Percentiles rank a stretch among this genome's conserved stretches.
Evolutionary conservation across 2,888 invertebrate species (phyloP).

Genomic region (Melanchra persicariae): DNA sequence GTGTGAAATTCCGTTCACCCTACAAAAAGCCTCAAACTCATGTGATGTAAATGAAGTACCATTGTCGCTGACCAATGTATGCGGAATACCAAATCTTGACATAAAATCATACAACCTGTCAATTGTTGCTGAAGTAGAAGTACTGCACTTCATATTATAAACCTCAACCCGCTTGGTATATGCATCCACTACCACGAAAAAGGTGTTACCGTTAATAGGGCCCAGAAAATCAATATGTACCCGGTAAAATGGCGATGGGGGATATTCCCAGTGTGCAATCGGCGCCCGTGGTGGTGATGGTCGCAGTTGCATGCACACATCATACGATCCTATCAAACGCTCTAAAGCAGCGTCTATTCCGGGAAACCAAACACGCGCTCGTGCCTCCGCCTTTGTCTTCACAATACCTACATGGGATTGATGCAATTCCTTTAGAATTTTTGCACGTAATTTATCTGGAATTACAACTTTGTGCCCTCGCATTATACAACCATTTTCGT

Average conservation of each 20-base stretch:
- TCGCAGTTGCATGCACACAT: not conserved
- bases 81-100: not conserved
- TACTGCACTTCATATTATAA: conserved; percentile 1
- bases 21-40: not conserved
- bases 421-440: no score
- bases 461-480: no score
- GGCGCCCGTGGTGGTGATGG: no score
- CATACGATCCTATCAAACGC: not conserved
- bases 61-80: not conserved
- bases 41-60: not conserved
- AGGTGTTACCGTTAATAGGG: not conserved
- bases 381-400: no score
- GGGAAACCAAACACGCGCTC: no score
- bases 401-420: no score
- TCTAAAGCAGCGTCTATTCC: no score
- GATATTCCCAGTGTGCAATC: no score
- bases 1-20: not conserved
- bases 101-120: not conserved
- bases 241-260: no score
- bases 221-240: no score
- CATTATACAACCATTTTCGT: no score
- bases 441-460: no score
- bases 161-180: not conserved
- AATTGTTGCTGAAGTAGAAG: not conserved
- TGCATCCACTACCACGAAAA: not conserved